Conservation (phyloP, 2,113 vertebrate genomes). For the Cebus imitator region DNA sequence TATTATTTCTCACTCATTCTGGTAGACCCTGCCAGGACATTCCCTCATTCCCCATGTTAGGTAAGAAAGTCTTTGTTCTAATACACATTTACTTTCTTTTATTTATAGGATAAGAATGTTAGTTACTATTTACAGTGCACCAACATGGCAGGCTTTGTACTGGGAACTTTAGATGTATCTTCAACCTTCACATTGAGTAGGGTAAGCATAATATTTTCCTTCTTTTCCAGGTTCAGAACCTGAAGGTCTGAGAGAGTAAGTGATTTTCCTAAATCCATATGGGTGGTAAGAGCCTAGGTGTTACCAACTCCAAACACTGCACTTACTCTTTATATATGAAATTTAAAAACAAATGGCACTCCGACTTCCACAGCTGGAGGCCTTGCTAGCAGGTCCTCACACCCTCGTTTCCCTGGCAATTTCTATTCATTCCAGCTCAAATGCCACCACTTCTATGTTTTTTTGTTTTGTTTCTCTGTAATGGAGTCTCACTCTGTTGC, state of each 20-base stretch:
- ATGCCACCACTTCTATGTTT: neutral
- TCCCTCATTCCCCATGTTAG: neutral
- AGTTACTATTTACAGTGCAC: neutral
- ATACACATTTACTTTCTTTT: neutral
- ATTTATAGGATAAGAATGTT: neutral
- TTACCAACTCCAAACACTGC: neutral
- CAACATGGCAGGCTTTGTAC: neutral
- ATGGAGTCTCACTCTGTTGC: no score
- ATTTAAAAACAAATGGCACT: neutral
- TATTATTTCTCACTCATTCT: slow-evolving; percentile 10
- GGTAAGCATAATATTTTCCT: neutral
- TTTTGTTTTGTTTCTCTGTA: no score
- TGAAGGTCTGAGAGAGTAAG: neutral
- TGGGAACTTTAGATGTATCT: neutral
- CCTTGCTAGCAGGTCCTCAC: neutral
- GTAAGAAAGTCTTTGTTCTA: slow-evolving; percentile 4
- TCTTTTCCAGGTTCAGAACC: slow-evolving; percentile 40
- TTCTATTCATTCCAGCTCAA: neutral
- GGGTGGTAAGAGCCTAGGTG: neutral
- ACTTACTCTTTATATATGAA: neutral
- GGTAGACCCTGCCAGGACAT: neutral
- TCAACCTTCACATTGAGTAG: neutral
- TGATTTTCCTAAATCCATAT: neutral
- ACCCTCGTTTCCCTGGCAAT: neutral
- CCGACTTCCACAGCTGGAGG: neutral